phyloP scores from a whole-genome alignment of 2,113 vertebrate genomes.

The Gallinago paraguaiae region DNA sequence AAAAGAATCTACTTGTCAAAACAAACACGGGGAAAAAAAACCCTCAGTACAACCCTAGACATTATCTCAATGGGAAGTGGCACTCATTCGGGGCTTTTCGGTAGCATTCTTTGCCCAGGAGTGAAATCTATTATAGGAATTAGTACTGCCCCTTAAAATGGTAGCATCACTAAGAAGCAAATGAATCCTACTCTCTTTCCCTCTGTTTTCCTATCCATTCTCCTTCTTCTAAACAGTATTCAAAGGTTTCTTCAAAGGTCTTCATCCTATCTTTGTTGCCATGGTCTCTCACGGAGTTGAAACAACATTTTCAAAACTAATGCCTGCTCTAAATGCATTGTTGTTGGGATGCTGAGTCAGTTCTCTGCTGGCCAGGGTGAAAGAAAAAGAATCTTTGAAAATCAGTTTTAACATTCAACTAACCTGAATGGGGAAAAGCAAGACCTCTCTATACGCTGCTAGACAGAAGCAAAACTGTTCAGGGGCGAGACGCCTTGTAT shows the following conservation, averaged over 20 bases:
- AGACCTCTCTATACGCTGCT: background rate
- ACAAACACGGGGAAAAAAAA: constrained; percentile 52
- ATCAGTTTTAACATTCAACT: constrained; percentile 46
- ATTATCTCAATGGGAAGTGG: constrained; percentile 69
- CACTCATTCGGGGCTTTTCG: constrained; percentile 37
- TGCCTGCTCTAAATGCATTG: constrained; percentile 56
- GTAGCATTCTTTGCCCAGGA: constrained; percentile 53
- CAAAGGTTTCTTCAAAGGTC: constrained; percentile 66
- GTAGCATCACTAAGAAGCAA: constrained; percentile 62
- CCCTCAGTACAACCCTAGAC: constrained; percentile 49
- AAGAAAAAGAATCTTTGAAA: constrained; percentile 43
- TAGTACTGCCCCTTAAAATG: constrained; percentile 56
- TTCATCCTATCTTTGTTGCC: constrained; percentile 67
- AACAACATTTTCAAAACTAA: constrained; percentile 63
- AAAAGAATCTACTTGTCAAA: constrained; percentile 70
- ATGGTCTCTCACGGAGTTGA: constrained; percentile 49
- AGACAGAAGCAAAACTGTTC: background rate
- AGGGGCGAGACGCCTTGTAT: background rate
- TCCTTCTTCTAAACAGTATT: constrained; percentile 52
- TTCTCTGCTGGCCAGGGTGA: constrained; percentile 14
- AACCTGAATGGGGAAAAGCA: constrained; percentile 40
- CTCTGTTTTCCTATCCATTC: constrained; percentile 55
- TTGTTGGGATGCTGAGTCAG: constrained; percentile 60
- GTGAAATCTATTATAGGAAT: constrained; percentile 64
- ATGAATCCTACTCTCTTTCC: constrained; percentile 44